Evolutionary conservation across 2,797 vertebrate species (phyloP).

Genomic region (Chloroceryle amazona): DNA sequence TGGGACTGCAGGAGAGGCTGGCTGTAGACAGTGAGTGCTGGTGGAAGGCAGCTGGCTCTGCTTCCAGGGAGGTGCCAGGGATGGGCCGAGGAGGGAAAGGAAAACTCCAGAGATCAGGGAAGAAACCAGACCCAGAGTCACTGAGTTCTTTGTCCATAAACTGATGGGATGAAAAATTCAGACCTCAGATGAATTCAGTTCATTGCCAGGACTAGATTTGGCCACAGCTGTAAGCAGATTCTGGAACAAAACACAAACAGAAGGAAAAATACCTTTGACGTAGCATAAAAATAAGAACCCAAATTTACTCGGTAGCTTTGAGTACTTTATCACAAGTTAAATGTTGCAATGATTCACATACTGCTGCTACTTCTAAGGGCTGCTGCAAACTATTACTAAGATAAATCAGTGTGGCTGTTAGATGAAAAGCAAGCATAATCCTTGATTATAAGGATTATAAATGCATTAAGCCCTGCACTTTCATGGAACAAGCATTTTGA

Average conservation of each 20-base stretch:
- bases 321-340: neutral
- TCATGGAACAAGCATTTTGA: neutral
- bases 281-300: neutral
- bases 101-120: neutral
- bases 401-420: neutral
- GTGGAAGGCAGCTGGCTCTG: neutral
- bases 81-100: neutral
- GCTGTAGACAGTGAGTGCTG: fast-evolving
- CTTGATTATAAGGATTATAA: neutral
- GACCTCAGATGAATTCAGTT: neutral
- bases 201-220: neutral
- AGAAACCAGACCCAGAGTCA: fast-evolving
- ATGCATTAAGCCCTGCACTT: neutral
- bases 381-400: neutral
- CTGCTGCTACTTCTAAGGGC: neutral
- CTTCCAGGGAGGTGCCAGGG: neutral
- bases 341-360: neutral
- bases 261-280: neutral
- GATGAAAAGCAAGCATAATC: neutral
- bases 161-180: neutral
- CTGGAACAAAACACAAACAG: neutral
- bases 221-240: neutral
- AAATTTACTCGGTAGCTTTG: neutral
- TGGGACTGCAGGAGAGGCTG: fast-evolving
- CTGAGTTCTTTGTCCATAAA: neutral